phyloP scores from a whole-genome alignment of 2,113 vertebrate species.

The Morone saxatilis region DNA sequence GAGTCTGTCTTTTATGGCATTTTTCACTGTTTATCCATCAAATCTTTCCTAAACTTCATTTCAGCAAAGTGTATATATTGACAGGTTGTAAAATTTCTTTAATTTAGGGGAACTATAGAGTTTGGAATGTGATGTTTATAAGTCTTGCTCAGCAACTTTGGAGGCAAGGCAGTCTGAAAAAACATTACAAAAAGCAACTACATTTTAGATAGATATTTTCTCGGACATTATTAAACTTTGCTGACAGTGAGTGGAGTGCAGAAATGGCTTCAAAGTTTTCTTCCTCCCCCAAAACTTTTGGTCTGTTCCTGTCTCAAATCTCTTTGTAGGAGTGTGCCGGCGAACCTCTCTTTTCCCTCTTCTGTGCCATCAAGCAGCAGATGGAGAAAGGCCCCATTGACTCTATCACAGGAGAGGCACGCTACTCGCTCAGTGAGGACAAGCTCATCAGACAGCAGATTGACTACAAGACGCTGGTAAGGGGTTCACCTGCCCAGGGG shows the following conservation, averaged over 20 bases:
- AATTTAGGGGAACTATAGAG: conserved; percentile 25
- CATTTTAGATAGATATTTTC: conserved; percentile 22
- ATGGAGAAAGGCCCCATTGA: conserved; percentile 98
- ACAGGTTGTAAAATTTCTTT: conserved; percentile 39
- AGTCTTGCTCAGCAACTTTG: conserved; percentile 38
- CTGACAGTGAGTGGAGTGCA: background rate
- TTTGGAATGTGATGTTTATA: conserved; percentile 23
- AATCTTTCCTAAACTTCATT: conserved; percentile 25
- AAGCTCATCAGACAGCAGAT: conserved; percentile 99
- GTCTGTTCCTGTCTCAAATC: conserved; percentile 14
- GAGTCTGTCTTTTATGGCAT: conserved; percentile 10
- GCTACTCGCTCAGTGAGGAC: conserved; percentile 97
- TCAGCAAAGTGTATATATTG: conserved; percentile 21
- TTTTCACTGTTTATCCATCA: conserved; percentile 35
- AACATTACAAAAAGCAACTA: background rate
- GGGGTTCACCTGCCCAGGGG: conserved; percentile 65
- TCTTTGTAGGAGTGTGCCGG: conserved; percentile 93
- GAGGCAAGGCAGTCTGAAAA: conserved; percentile 16
- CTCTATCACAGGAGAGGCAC: conserved; percentile 96
- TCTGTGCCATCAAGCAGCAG: conserved; percentile 98
- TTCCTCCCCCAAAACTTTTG: conserved; percentile 3
- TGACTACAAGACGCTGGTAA: conserved; percentile 98
- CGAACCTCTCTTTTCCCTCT: conserved; percentile 98
- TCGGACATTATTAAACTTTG: conserved; percentile 12
- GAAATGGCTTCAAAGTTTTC: conserved; percentile 39